Conservation (phyloP, 2,113 vertebrate species). For the Spermophilus dauricus region DNA sequence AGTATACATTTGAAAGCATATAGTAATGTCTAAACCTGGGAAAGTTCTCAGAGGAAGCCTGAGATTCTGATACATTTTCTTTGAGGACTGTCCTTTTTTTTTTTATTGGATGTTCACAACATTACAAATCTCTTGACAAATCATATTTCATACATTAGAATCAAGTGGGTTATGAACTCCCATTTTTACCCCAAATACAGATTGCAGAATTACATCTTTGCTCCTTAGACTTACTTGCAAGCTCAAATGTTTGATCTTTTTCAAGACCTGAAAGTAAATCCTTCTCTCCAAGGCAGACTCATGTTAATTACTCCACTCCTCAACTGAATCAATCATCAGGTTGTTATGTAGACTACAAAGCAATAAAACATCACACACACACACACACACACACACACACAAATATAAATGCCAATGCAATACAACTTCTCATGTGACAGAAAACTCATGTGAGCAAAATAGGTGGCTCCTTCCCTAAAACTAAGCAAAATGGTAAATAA, state of each 20-base stretch:
- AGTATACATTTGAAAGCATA: background rate
- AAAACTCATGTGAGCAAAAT: background rate
- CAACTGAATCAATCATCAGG: background rate
- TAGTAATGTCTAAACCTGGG: background rate
- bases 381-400: background rate
- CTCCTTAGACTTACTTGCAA: background rate
- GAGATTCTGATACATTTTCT: background rate
- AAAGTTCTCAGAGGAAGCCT: background rate
- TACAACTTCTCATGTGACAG: background rate
- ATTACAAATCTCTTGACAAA: too few relatives aligned
- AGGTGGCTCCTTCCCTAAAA: background rate
- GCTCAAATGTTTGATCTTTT: background rate
- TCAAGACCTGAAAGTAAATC: background rate
- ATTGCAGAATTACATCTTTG: too few relatives aligned
- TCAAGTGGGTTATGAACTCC: too few relatives aligned
- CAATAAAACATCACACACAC: background rate
- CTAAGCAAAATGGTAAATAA: background rate
- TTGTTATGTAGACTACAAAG: background rate
- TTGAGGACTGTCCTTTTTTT: constrained; percentile 17
- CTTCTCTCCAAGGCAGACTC: background rate
- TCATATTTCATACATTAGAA: too few relatives aligned
- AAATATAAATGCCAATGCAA: background rate
- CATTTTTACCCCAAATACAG: too few relatives aligned
- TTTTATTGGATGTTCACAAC: too few relatives aligned
- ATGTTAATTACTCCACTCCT: background rate